These are phyloP conservation scores for Hypomecis atomaria DNA, from an alignment of 2,888 invertebrate genomes.

Conservation along the genomic window DNA sequence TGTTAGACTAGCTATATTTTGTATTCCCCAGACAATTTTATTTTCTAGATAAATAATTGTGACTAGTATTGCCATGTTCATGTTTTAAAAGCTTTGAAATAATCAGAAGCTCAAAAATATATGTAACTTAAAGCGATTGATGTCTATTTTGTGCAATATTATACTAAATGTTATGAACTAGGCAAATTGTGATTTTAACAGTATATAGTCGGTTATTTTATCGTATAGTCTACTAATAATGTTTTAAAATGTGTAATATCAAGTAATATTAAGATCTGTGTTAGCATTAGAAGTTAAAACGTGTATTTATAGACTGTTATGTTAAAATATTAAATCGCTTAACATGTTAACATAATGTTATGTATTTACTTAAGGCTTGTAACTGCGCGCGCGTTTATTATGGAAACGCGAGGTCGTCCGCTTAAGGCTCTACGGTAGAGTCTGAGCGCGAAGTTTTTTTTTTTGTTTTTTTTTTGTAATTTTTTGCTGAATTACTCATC, in stretches of 20 bases:
- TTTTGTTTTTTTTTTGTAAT: too few species aligned
- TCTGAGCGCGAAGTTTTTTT: too few species aligned
- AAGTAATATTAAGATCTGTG: constrained; percentile 73
- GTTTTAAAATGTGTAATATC: constrained; percentile 77
- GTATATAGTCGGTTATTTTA: constrained; percentile 80
- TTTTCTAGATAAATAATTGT: constrained; percentile 5
- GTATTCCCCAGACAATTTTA: background rate
- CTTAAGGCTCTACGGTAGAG: background rate
- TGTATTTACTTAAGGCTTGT: background rate
- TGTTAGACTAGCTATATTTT: too few species aligned
- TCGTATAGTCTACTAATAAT: constrained; percentile 71
- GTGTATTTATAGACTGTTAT: constrained; percentile 70
- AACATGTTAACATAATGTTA: constrained; percentile 35
- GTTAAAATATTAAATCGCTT: constrained; percentile 46
- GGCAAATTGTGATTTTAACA: constrained; percentile 83
- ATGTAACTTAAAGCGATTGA: constrained; percentile 52
- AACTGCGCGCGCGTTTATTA: too few species aligned
- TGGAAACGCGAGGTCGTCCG: background rate
- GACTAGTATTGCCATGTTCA: constrained; percentile 21
- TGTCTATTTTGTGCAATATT: constrained; percentile 78
- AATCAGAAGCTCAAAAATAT: constrained; percentile 48
- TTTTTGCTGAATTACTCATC: too few species aligned
- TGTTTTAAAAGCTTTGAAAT: constrained; percentile 37
- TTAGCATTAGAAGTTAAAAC: constrained; percentile 72
- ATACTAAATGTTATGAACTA: constrained; percentile 71